Evolutionary conservation across 2,113 vertebrate genomes (phyloP), one percentile per base, ranked within the genome.

Genomic region (Zosterops lateralis): DNA sequence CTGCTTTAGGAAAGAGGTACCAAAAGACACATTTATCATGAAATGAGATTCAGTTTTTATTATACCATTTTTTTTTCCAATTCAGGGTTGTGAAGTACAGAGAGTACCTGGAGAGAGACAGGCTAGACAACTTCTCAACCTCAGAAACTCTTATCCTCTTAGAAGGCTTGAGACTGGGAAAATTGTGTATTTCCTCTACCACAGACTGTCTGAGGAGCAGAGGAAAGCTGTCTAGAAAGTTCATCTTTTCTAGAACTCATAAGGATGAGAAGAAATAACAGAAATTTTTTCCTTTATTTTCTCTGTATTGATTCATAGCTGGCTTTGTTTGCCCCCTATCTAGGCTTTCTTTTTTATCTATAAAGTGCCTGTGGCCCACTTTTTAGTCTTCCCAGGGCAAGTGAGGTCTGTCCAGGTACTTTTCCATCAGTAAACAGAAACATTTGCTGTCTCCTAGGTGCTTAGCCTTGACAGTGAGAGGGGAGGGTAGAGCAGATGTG

Each of bases 401-500:
- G 28, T 62, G 60, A 95, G 62, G 72, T 95, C 87, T 93, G 67
- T 91, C 89, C 89, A 96, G 89, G 95, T 96, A 96, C 68, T 94
- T 96, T 93, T 94, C 89, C 91, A 84, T 90, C 78, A 86, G 93
- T 92, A 94, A 93, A 96, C 80, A 95, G 85, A 90, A 95, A 87
- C 87, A 93, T 94, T 95, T 93, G 73, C 93, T 93, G 91, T 95
- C 91, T 95, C 85, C 84, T 88, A 95, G 73, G 87, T 96, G 75
- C 88, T 92, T 90, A 96, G 89, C 73, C 81, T 85, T 89, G 89
- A 93, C 87, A 87, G 80, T 12, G 10, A 82, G 87, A 92, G 81
- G 61, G 68, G 47, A 87, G 50, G 58, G 42, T 42, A 93, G 32
- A 96, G 80, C 93, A 95, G 92, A 90, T 95, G 93, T 93, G 84